phyloP scores from a whole-genome alignment of 2,888 invertebrate species.

The Portevinia maculata region DNA sequence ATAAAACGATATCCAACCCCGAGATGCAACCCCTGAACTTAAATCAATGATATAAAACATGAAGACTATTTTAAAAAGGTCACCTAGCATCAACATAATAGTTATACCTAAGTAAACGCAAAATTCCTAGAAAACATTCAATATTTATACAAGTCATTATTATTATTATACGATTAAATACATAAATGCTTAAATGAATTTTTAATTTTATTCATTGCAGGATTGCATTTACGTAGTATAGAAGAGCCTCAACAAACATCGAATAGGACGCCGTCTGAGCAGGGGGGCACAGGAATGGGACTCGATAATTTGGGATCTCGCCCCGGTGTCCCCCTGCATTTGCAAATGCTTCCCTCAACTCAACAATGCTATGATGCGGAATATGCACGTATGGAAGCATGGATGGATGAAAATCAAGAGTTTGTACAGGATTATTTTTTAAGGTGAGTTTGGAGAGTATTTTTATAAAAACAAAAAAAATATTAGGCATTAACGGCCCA shows the following conservation, averaged over 20 bases:
- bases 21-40: no score
- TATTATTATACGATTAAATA: not conserved
- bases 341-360: constrained; percentile 78
- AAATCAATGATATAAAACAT: no score
- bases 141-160: no score
- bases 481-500: no score
- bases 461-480: no score
- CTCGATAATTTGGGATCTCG: constrained; percentile 85
- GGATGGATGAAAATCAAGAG: constrained; percentile 98
- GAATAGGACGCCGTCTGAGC: constrained; percentile 85
- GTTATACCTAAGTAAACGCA: no score
- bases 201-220: constrained; percentile 83
- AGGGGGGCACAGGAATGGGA: constrained; percentile 87
- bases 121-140: no score
- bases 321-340: constrained; percentile 83
- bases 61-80: no score
- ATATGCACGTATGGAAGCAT: constrained; percentile 95
- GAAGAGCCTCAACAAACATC: constrained; percentile 87
- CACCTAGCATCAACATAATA: no score
- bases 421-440: constrained; percentile 97
- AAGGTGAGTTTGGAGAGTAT: constrained; percentile 86
- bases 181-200: constrained; percentile 16
- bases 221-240: constrained; percentile 93
- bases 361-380: constrained; percentile 89
- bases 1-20: no score